Conservation (phyloP, 2,797 vertebrate genomes). For the Cichlasoma orientale region DNA sequence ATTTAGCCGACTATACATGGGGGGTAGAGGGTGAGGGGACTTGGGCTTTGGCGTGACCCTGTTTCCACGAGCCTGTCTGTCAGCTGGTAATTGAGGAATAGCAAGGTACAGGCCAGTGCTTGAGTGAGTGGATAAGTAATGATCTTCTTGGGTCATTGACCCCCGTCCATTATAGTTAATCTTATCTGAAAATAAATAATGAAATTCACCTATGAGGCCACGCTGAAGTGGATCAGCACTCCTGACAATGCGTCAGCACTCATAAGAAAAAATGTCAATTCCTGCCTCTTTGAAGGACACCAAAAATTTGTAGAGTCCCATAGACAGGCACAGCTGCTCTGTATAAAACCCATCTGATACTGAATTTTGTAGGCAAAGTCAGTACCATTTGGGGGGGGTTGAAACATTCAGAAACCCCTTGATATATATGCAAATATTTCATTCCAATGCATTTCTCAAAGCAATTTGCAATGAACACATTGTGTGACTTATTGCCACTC, state of each 20-base stretch:
- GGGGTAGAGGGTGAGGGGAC: constrained; percentile 15
- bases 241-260: constrained; percentile 42
- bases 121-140: constrained; percentile 65
- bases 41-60: constrained; percentile 59
- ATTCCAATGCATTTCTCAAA: not conserved
- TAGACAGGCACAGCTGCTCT: constrained; percentile 41
- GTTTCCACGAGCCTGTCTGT: constrained; percentile 57
- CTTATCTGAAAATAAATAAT: constrained; percentile 64
- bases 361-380: not conserved
- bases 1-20: constrained; percentile 58
- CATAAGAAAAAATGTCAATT: constrained; percentile 46
- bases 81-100: constrained; percentile 69
- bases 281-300: constrained; percentile 39
- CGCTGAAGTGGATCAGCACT: constrained; percentile 34
- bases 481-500: not conserved
- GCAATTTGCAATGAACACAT: not conserved
- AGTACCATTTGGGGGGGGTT: not conserved
- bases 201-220: constrained; percentile 43
- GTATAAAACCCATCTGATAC: not conserved
- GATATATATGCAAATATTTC: not conserved
- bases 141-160: constrained; percentile 64
- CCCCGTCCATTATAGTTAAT: constrained; percentile 63
- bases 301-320: constrained; percentile 28
- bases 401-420: not conserved
- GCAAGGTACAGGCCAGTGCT: constrained; percentile 29